Base-by-base conservation (phyloP, 2,888 invertebrate species). In the Drosophila crucigera region DNA sequence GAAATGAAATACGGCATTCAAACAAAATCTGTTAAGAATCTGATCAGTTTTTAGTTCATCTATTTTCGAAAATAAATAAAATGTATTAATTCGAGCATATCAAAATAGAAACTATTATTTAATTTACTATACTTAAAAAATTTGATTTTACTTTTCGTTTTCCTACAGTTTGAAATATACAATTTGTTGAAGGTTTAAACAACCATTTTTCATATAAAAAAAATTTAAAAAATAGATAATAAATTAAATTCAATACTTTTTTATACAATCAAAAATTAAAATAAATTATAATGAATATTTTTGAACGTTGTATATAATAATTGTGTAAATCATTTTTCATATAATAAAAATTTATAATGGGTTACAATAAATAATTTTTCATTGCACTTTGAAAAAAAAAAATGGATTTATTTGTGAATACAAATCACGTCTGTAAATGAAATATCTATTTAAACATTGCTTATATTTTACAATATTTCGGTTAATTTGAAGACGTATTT, bases 401-500 rank as follows among this genome's bases (percentile, higher is more conserved):
- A 1, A 25, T 14, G 3, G 6, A 14, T 11, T 43, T 43, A 43
- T 11, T 43, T 43, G 22, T 43, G 41, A 43, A 22, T 43, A 43
- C 11, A 22, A 22, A 22, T 22, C 22, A 22, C 4, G 22, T 4
- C 22, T 22, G 14, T 3, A 14, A 14, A 7, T 22, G n/a, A 22
- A 14, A 22, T 22, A 14, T 47, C 1, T 43, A 22, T 43, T 22
- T 22, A 1, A 47, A 9, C 22, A 25, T 4, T 47, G 22, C 7
- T 47, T 22, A 22, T 47, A 25, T 16, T 47, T 25, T 9, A 47
- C 25, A 25, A 47, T 47, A 16, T 25, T 16, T 16, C 22, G 4
- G 47, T 25, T 25, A 4, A 47, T 25, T 31, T 63, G 28, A 30
- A 22, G 37, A 14, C 35, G 76, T 64, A 75, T 81, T 70, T 84